Evolutionary conservation across 2,113 vertebrate genomes (phyloP).

Genomic region (Lanius ludovicianus): DNA sequence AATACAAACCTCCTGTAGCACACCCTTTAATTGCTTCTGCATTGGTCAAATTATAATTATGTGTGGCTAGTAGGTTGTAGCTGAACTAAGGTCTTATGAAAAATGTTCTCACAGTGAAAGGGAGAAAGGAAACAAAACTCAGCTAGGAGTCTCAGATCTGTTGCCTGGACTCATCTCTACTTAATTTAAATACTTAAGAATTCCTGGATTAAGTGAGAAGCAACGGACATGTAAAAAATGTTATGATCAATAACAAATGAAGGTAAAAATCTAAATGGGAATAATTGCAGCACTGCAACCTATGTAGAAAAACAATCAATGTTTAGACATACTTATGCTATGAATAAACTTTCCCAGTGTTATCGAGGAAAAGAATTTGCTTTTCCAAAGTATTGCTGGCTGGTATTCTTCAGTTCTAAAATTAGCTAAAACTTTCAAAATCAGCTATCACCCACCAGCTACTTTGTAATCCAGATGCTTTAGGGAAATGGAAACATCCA

Average conservation of each 20-base stretch:
- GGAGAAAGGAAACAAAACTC: background rate
- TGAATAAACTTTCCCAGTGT: background rate
- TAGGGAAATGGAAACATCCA: background rate
- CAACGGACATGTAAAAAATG: background rate
- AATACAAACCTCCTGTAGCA: background rate
- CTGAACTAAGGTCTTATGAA: background rate
- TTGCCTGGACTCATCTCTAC: background rate
- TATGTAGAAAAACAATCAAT: background rate
- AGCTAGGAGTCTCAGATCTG: background rate
- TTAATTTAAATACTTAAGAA: background rate
- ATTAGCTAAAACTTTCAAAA: constrained; percentile 18
- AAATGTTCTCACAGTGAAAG: background rate
- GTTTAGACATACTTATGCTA: background rate
- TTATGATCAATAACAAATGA: background rate
- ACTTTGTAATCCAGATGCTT: background rate
- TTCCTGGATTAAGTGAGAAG: background rate
- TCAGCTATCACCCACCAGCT: background rate
- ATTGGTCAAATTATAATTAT: background rate
- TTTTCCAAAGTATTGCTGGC: background rate
- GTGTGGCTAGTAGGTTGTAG: background rate
- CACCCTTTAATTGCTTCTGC: background rate
- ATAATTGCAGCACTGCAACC: background rate
- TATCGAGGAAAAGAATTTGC: background rate
- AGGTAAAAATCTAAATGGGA: background rate
- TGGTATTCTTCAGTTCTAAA: constrained; percentile 2